Evolutionary conservation across 2,888 invertebrate genomes (phyloP), one percentile per base, ranked within the genome.

Genomic region (Drosophila leonis): DNA sequence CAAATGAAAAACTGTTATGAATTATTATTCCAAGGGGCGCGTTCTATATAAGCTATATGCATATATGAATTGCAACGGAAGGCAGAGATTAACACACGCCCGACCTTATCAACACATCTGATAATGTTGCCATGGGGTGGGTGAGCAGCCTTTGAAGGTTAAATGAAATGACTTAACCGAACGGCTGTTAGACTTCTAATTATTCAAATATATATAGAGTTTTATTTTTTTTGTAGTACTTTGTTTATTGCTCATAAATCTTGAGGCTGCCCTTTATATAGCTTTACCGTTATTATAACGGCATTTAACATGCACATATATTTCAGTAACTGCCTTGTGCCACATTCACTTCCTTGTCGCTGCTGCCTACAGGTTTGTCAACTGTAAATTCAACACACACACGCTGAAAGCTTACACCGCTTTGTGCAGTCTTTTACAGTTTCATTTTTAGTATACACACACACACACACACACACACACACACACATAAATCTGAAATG

Each of bases 291-390:
- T 46, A 35, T 15, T 42, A 48, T 71, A 65, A 65, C 72, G 66
- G 71, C 59, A 70, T 7, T 31, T 44, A 35, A 74, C 55, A 44
- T 18, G 31, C 48, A 62, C 48, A 42, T 37, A 35, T 29, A 29
- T 39, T 61, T 65, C 52, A 46, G 57, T 72, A 46, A 66, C 66
- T 64, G 51, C 64, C 64, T 72, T 80, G 81, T 67, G 80, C 78
- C 78, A 78, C 78, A 78, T 78, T 78, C 72, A 78, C 78, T 78
- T 80, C 78, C 78, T 80, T 72, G 59, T 78, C 39, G 55, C 57
- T 44, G 52, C 52, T 51, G 70, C 20, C 24, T 71, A 61, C 77
- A 76, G 71, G 76, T 75, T 77, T 78, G 55, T 31, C 51, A 39
- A 56, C 54, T 35, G 20, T 65, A 51, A 29, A 52, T 48, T 49